Evolutionary conservation across 2,797 vertebrate species (phyloP).

Genomic region (Dicrostonyx torquatus): DNA sequence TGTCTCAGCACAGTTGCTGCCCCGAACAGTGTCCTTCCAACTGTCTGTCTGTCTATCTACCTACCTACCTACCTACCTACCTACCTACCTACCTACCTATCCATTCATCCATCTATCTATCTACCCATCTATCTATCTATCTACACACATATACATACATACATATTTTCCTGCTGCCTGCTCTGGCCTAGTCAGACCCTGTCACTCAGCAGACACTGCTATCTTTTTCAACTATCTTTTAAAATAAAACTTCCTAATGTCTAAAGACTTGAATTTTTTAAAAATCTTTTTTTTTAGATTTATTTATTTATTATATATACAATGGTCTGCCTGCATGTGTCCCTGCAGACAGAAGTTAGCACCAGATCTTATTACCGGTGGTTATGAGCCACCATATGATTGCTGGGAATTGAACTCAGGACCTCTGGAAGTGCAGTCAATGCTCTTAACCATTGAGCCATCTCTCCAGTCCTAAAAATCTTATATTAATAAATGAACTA

Average conservation of each 20-base stretch:
- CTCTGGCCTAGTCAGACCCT: not conserved
- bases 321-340: no score
- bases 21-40: not conserved
- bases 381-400: no score
- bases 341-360: no score
- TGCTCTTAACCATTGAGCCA: no score
- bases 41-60: not conserved
- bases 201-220: not conserved
- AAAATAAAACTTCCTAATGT: slow-evolving; percentile 11
- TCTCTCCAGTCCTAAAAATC: no score
- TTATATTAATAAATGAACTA: not conserved
- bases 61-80: not conserved
- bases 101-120: no score
- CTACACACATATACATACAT: not conserved
- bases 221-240: slow-evolving; percentile 10
- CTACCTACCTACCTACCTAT: not conserved
- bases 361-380: no score
- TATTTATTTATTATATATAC: no score
- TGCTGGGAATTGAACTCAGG: no score
- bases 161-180: not conserved
- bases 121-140: not conserved
- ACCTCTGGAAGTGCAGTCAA: no score
- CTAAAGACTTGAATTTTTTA: slow-evolving; percentile 34
- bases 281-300: no score
- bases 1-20: slow-evolving; percentile 9